Evolutionary conservation across 2,113 vertebrate species (phyloP).

Genomic region (Myrmecobius fasciatus): DNA sequence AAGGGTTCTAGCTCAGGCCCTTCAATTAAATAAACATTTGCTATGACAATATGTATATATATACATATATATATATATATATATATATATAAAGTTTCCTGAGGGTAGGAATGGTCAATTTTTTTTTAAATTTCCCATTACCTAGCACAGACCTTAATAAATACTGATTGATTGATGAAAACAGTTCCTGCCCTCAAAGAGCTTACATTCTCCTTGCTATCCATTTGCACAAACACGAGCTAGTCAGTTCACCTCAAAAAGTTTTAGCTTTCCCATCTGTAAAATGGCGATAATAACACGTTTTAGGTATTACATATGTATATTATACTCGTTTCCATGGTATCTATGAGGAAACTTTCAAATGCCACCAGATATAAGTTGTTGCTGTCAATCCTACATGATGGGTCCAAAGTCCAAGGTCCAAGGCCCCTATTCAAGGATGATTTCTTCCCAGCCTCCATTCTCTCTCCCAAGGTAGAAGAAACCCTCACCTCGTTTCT

Average conservation of each 20-base stretch:
- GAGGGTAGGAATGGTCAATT: background rate
- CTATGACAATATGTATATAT: too few species aligned
- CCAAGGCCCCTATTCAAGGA: background rate
- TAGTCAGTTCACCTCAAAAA: background rate
- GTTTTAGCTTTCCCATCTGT: background rate
- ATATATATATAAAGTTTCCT: too few species aligned
- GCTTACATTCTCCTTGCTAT: background rate
- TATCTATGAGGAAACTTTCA: background rate
- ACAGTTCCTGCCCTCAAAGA: background rate
- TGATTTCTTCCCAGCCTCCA: background rate
- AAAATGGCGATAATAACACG: background rate
- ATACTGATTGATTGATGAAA: background rate
- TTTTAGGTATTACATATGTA: background rate
- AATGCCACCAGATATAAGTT: background rate
- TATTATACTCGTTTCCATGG: background rate
- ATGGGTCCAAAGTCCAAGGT: background rate
- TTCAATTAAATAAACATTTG: background rate
- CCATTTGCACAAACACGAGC: background rate
- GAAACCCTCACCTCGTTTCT: conserved; percentile 92
- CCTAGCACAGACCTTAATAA: background rate
- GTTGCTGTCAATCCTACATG: background rate
- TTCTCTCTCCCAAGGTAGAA: fast-evolving
- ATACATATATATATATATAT: too few species aligned
- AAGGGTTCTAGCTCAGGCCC: background rate
- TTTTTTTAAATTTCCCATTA: background rate